Evolutionary conservation across 2,888 invertebrate genomes (phyloP), one percentile per base, ranked within the genome.

Genomic region (Mythimna pallens): DNA sequence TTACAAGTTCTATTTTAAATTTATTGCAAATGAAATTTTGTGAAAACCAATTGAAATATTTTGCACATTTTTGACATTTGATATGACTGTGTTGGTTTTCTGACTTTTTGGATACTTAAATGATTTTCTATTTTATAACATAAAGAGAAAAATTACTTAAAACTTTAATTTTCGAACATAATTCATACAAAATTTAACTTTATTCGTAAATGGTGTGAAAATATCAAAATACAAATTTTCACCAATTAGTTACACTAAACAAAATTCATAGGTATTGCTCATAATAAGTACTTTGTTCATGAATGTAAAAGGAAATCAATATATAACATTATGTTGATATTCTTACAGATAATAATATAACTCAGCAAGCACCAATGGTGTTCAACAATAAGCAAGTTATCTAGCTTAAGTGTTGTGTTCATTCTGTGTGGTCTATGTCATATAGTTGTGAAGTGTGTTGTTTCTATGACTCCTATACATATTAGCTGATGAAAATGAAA

Each of bases 381-480:
- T 88, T 88, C 76, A 88, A 92, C 89, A 94, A 80, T 76, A 80
- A 93, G 94, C 94, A 94, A 94, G 94, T 94, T 73, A 80, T 75
- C 82, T 81, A 80, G 66, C 52, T 54, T 70, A 52, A 59, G 52
- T 78, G 57, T 77, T 77, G 61, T 73, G 58, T 76, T 66, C 4
- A 20, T n/a, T 70, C 52, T 70, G 50, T 73, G 73, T 72, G 57
- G 7, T 54, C 57, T 7, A 1, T 52, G 65, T 64, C 64, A 34
- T 30, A 22, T 36, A 40, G 40, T 2, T 50, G 54, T 73, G n/a
- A 40, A 30, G 8, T 57, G 7, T 55, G 54, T 66, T 50, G n/a
- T 64, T 54, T 50, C 25, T 47, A 34, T 12, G 68, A 52, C 62
- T 75, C 47, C 59, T 64, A 50, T 54, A 61, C 77, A 70, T n/a